Evolutionary conservation across 2,797 vertebrate species (phyloP), one percentile per base, ranked within the genome.

Genomic region (Chiloscyllium punctatum): DNA sequence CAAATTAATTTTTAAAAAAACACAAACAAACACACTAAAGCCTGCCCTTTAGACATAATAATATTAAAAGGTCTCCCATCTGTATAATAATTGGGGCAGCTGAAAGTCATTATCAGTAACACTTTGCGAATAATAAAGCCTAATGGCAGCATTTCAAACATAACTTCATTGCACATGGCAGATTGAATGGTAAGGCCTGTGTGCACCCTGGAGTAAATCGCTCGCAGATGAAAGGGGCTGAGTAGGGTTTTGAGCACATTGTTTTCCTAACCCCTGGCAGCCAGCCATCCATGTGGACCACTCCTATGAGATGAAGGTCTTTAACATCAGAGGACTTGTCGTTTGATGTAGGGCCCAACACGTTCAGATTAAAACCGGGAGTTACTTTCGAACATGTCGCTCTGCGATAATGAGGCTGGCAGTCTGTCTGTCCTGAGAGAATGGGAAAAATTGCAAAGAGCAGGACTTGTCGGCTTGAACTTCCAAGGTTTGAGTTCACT

Each of bases 281-380:
- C 18, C 11, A n/a, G n/a, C 66, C 62, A 42, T 62, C 37, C 25
- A 25, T 23, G 37, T n/a, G 42, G 82, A 21, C 62, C 66, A 3
- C 25, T 62, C 90, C 90, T 69, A 42, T 68, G 62, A 42, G 90
- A 92, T 92, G n/a, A 92, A 69, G 90, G 90, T 30, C 30, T 90
- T 66, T 30, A 15, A 90, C 87, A 48, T 84, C 82, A 7, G 37
- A 84, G 37, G 37, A 84, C 6, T 48, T 33, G 27, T 90, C 16
- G 51, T 90, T 90, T 90, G 87, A 90, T 90, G 48, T 87, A 53
- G 48, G 51, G 33, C 62, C 90, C 62, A 42, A 33, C 4, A 23
- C 62, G 25, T 21, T 68, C 16, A 66, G n/a, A n/a, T 18, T 16
- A 42, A 21, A 62, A 90, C 33, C 13, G 30, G 57, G n/a, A 30